Base-by-base conservation (phyloP, 2,888 invertebrate species). In the Megastigmus dorsalis region DNA sequence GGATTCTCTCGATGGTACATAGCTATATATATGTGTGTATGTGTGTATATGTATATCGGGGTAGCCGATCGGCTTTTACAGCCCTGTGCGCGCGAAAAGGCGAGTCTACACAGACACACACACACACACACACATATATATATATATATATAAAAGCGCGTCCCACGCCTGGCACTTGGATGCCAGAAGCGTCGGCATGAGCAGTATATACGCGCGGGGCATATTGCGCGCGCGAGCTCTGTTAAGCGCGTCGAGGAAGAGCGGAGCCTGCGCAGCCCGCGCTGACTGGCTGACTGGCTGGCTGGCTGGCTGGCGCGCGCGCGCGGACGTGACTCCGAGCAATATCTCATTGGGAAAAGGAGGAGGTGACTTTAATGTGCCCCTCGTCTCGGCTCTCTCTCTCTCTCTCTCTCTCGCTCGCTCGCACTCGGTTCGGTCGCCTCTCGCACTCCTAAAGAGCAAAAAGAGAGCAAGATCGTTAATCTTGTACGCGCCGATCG, bases 331-430 rank as follows among this genome's bases (percentile, higher is more conserved):
- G 62, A 62, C 70, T 71, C 18, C 55, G 20, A 30, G 85, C 86
- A 84, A 86, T 87, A 87, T 87, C 87, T 87, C 86, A 87, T 85
- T 86, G 86, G 84, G 84, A 50, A 80, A 83, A 84, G 84, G 84
- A 85, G 84, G 84, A 85, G 85, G 85, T 86, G 87, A 87, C 87
- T 87, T 87, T 87, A 87, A 87, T 86, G 86, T 84, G 83, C 84
- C 83, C 83, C 83, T 82, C 82, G 83, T 83, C 83, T 83, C 83
- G 84, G 84, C 26, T 45, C 45, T 18, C n/a, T 3, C n/a, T n/a
- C n/a, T n/a, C 38, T n/a, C 26, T 1, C 59, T 38, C 10, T n/a
- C 13, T 84, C 85, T 84, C 85, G 84, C 82, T 83, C 66, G 50
- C 52, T 23, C 79, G 82, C 84, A 84, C 81, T 81, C 84, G 84